Evolutionary conservation across 2,888 invertebrate genomes (phyloP).

Genomic region (Eulithis testata): DNA sequence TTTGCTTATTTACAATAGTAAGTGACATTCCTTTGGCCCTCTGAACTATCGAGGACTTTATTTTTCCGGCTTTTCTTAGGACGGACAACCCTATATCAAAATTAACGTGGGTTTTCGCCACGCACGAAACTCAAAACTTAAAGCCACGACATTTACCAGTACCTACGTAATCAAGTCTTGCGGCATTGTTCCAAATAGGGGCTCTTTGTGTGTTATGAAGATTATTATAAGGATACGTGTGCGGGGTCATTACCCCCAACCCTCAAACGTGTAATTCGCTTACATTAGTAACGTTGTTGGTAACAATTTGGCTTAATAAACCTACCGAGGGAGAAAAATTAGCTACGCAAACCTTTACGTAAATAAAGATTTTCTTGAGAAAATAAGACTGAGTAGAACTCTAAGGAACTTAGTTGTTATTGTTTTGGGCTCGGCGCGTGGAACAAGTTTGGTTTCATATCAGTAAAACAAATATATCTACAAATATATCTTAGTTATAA

Average conservation of each 20-base stretch:
- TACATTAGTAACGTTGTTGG: conserved; percentile 29
- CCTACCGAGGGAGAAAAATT: conserved; percentile 4
- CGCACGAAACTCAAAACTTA: conserved; percentile 30
- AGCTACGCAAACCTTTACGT: not conserved
- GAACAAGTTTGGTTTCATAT: too few species aligned
- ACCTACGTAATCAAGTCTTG: conserved; percentile 39
- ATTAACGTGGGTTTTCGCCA: conserved; percentile 28
- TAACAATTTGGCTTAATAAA: conserved; percentile 17
- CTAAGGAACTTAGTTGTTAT: too few species aligned
- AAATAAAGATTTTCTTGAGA: not conserved
- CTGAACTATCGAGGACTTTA: too few species aligned
- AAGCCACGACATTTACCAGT: conserved; percentile 34
- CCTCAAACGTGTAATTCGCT: conserved; percentile 38
- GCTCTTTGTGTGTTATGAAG: conserved; percentile 41
- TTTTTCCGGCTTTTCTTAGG: not conserved
- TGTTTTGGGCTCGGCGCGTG: too few species aligned
- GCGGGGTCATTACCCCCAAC: conserved; percentile 34
- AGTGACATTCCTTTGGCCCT: too few species aligned
- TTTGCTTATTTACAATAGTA: too few species aligned
- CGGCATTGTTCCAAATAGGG: conserved; percentile 39
- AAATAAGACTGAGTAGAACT: not conserved
- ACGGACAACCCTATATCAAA: conserved; percentile 18
- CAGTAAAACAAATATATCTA: too few species aligned
- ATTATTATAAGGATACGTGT: conserved; percentile 38
- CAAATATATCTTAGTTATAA: too few species aligned